Evolutionary conservation across 2,113 vertebrate genomes (phyloP).

Genomic region (Erythrocercus mccallii): DNA sequence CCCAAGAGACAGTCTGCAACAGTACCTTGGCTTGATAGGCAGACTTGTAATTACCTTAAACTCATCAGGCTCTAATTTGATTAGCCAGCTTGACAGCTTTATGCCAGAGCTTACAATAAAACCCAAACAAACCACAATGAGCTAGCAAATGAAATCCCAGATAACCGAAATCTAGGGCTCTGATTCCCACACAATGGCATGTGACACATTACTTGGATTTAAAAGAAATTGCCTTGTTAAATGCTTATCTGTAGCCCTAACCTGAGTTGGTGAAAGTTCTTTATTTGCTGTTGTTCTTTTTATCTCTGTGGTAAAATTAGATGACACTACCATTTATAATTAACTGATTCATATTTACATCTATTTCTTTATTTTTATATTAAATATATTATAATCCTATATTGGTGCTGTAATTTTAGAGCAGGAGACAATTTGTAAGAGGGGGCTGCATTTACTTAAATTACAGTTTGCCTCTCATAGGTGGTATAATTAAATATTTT

Average conservation of each 20-base stretch:
- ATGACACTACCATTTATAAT: not conserved
- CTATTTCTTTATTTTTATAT: not conserved
- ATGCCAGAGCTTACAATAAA: not conserved
- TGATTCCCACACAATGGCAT: not conserved
- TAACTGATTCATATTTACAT: not conserved
- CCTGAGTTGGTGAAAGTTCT: not conserved
- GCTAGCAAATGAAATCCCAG: not conserved
- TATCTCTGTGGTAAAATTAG: not conserved
- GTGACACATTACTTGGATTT: not conserved
- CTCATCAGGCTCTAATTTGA: not conserved
- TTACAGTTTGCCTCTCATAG: not conserved
- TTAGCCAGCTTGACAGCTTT: not conserved
- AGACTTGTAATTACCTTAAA: not conserved
- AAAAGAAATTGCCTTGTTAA: not conserved
- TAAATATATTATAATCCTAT: not conserved
- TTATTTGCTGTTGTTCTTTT: not conserved
- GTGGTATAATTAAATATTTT: not conserved
- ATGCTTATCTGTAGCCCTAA: not conserved
- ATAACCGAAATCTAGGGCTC: not conserved
- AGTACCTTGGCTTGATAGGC: not conserved
- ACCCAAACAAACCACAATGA: not conserved
- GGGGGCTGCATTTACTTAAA: not conserved
- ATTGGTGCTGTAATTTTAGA: not conserved
- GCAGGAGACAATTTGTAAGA: not conserved
- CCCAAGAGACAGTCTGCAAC: not conserved